Base-by-base conservation (phyloP, 2,797 vertebrate species). In the Danio tinwini region DNA sequence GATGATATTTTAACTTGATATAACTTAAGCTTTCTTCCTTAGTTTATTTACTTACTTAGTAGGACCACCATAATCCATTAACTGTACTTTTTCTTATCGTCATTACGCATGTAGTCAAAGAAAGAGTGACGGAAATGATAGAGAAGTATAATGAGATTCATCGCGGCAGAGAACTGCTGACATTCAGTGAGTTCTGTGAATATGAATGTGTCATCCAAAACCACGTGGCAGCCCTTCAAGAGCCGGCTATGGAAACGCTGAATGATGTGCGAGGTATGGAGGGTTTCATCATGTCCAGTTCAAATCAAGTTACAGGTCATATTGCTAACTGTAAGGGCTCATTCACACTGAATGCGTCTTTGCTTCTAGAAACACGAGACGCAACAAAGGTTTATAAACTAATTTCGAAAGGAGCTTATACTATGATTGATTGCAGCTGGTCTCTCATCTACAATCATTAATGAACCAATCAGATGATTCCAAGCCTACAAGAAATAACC, bases 151-250 rank as follows among this genome's bases (percentile, higher is more conserved):
- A 82, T 55, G 75, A 82, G 37, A 42, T 39, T 7, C 75, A 82
- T 61, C 81, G 81, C 53, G 75, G 75, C 17, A 64, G 75, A 37
- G 81, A 82, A 53, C 39, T 82, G 52, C 29, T 78, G 7, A 82
- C 75, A 0, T 82, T 82, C 21, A 68, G 4, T 61, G 69, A 82
- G 0, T 82, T 16, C 44, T 19, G 7, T 55, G 39, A 71, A 37
- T 73, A 67, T 42, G 75, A 78, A 19, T 4, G 39, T 50, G 44
- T 82, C 9, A 65, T 74, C 53, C 42, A 61, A 47, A 44, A 68
- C 0, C 75, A 82, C 5, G 81, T 78, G 44, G 62, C 62, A 45
- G 61, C 53, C 8, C 75, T 82, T 58, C 52, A 82, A 68, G 74
- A 55, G n/a, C 81, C 75, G 74, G 81, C 81, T 5, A 39, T 82